These are phyloP conservation scores for Drosophila paranaensis DNA, from an alignment of 2,888 invertebrate species.

Conservation along the genomic window DNA sequence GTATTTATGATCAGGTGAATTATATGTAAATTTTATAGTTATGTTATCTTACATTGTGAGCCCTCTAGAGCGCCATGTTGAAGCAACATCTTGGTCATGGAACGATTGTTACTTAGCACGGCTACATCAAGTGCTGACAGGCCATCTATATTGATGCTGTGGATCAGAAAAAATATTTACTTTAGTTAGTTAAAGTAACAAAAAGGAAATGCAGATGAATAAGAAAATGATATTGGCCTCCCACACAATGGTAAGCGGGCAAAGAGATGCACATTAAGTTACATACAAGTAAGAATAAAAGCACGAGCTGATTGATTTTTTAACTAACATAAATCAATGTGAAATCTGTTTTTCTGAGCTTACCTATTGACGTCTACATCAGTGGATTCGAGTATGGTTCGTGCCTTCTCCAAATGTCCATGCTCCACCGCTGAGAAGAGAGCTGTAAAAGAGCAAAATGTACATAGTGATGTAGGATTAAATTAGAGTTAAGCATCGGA, in stretches of 20 bases:
- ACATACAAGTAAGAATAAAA: too few species aligned
- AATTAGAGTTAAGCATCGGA: background rate
- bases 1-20: background rate
- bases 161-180: background rate
- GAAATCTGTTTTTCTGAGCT: constrained; percentile 3
- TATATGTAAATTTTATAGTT: background rate
- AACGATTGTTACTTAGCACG: constrained; percentile 94
- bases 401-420: constrained; percentile 96
- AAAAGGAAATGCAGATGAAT: too few species aligned
- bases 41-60: constrained; percentile 88
- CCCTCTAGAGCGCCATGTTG: constrained; percentile 94
- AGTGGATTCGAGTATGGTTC: constrained; percentile 95
- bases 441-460: constrained; percentile 87
- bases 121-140: constrained; percentile 97
- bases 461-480: background rate
- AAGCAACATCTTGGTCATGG: constrained; percentile 95
- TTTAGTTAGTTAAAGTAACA: too few species aligned
- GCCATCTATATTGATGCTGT: constrained; percentile 94
- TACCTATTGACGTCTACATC: constrained; percentile 98
- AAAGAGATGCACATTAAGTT: too few species aligned
- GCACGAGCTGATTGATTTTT: too few species aligned
- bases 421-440: constrained; percentile 98
- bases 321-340: too few species aligned
- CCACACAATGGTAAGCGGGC: too few species aligned
- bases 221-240: too few species aligned